Percentiles rank a stretch among this genome's conserved stretches.
Evolutionary conservation across 1,140 invertebrate species (phyloP).

Genomic region (Onthophagus taurus): DNA sequence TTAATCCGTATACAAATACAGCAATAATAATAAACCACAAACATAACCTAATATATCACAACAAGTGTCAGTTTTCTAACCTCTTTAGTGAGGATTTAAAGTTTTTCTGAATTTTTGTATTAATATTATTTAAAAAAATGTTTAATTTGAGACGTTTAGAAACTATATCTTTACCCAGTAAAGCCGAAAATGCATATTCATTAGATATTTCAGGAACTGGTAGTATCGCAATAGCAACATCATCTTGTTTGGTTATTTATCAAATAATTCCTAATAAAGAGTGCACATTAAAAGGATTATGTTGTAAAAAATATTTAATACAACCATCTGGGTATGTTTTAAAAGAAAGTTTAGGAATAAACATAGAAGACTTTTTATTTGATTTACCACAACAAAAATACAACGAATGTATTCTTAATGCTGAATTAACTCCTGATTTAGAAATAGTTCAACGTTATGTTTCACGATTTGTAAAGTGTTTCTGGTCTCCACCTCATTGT

Average conservation of each 20-base stretch:
- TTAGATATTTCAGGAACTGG: conserved; percentile 6
- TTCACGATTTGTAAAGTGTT: conserved; percentile 9
- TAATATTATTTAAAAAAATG: not conserved
- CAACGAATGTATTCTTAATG: conserved; percentile 15
- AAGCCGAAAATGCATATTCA: not conserved
- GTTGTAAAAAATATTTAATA: conserved; percentile 17
- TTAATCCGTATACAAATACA: too few species aligned
- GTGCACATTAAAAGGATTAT: not conserved
- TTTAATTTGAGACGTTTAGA: conserved; percentile 5
- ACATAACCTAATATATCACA: too few species aligned
- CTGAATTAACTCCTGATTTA: conserved; percentile 17
- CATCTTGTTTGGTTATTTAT: not conserved
- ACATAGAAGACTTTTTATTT: conserved; percentile 21
- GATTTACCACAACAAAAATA: conserved; percentile 19
- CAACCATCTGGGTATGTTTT: conserved; percentile 16
- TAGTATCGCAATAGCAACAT: conserved; percentile 3
- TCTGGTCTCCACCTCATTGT: conserved; percentile 23
- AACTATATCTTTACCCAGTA: conserved; percentile 3
- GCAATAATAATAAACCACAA: too few species aligned
- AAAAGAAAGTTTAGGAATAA: conserved; percentile 18
- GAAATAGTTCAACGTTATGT: conserved; percentile 11
- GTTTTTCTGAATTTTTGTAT: too few species aligned
- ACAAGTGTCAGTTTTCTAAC: too few species aligned
- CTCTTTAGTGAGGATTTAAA: too few species aligned
- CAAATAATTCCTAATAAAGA: not conserved